Base-by-base conservation (phyloP, 2,888 invertebrate genomes). In the Nephrocerus scutellatus region DNA sequence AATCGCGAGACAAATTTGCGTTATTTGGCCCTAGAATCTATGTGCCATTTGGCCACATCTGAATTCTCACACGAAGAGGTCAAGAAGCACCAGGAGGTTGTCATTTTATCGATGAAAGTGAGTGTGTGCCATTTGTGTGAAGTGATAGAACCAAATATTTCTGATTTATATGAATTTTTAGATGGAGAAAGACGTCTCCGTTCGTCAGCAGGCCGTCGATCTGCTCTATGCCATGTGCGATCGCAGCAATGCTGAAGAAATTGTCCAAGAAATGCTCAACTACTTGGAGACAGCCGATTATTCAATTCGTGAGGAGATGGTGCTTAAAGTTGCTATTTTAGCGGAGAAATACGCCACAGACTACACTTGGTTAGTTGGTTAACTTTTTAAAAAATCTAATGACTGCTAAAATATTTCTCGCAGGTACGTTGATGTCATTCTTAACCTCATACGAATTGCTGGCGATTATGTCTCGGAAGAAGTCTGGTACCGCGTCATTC, bases 391-490 rank as follows among this genome's bases (percentile, higher is more conserved):
- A 36, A 28, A 8, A 8, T 7, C 28, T 10, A 7, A 8, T 28
- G 7, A 28, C n/a, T 12, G 8, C 9, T 7, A 28, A 28, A 12
- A 12, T 28, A 12, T 10, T 35, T 34, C 20, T 49, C 49, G 6
- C 36, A 73, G 72, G 73, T 75, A 82, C 67, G 88, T 88, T 49
- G 98, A 98, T 72, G 97, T 97, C 10, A 98, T 98, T 57, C 76
- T 98, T 46, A 98, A 98, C 75, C 77, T 98, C 48, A 99, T 98
- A 56, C 83, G 97, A 72, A 95, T 99, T 72, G 98, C 98, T 55
- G 98, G 98, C 42, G 98, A 98, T 70, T 98, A 97, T 72, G 98
- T 99, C 18, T 95, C 93, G 42, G 98, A 98, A 70, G 98, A 99
- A 73, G 96, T 97, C 23, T 98, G 98, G 98, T 98, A 97, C 70